A percentile compares a stretch with the other conserved stretches of the same genome.
These are phyloP conservation scores for Epinephelus lanceolatus DNA, from an alignment of 2,113 vertebrate species.

Conservation along the genomic window DNA sequence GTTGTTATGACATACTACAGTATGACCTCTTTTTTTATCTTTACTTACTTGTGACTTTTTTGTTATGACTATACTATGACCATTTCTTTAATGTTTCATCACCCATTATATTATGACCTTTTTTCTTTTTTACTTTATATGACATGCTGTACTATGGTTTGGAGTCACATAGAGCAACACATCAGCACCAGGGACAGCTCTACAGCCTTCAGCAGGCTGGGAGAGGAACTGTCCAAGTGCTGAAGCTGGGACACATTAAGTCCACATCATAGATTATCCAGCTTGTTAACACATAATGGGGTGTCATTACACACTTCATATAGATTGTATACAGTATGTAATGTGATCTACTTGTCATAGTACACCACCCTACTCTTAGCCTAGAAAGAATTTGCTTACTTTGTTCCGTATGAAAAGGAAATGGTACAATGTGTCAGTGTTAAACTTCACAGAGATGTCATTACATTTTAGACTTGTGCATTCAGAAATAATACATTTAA, in stretches of 20 bases:
- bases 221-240: constrained; percentile 7
- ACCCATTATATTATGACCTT: too few relatives aligned
- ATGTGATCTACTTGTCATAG: background rate
- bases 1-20: background rate
- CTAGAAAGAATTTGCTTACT: background rate
- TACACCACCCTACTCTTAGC: background rate
- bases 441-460: background rate
- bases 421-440: background rate
- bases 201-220: background rate
- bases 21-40: background rate
- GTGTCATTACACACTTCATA: background rate
- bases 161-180: background rate
- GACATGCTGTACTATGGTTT: too few relatives aligned
- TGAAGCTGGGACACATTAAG: background rate
- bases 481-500: background rate
- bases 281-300: background rate
- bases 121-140: too few relatives aligned
- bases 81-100: too few relatives aligned
- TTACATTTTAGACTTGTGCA: too few relatives aligned
- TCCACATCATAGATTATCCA: too few relatives aligned
- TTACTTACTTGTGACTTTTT: too few relatives aligned
- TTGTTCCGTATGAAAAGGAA: background rate
- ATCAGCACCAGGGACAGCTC: constrained; percentile 27
- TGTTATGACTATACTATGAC: too few relatives aligned
- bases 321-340: background rate